These are phyloP conservation scores for Leptinotarsa undecemlineata DNA, from an alignment of 1,140 invertebrate genomes.

Conservation along the genomic window DNA sequence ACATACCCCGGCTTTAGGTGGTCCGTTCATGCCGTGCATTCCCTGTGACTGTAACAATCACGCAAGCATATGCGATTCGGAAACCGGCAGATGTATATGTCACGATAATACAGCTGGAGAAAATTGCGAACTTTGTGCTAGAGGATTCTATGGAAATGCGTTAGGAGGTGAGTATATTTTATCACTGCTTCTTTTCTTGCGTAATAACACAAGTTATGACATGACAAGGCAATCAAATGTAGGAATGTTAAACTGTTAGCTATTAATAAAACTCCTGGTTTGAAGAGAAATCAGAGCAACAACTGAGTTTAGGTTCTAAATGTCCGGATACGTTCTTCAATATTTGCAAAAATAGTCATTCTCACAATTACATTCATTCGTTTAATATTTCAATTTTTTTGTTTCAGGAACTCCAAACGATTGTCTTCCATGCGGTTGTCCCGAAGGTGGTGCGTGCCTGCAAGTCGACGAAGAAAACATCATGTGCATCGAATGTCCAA, in stretches of 20 bases:
- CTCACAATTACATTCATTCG: background rate
- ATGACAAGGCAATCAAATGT: too few relatives aligned
- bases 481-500: constrained; percentile 91
- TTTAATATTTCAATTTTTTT: background rate
- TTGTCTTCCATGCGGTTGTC: constrained; percentile 94
- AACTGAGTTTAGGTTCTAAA: too few relatives aligned
- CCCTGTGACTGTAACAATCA: constrained; percentile 96
- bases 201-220: too few relatives aligned
- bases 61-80: constrained; percentile 93
- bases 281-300: too few relatives aligned
- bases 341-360: too few relatives aligned
- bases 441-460: constrained; percentile 89
- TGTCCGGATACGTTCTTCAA: too few relatives aligned
- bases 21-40: constrained; percentile 90
- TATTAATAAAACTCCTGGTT: too few relatives aligned
- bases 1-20: constrained; percentile 80
- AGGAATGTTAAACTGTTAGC: too few relatives aligned
- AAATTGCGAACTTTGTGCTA: constrained; percentile 90
- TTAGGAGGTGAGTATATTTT: constrained; percentile 59
- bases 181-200: background rate
- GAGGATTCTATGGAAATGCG: constrained; percentile 95
- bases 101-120: constrained; percentile 94
- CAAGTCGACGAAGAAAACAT: constrained; percentile 82
- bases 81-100: constrained; percentile 95
- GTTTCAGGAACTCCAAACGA: constrained; percentile 72